These are phyloP conservation scores for Molossus molossus DNA, from an alignment of 2,797 vertebrate species.

Conservation along the genomic window DNA sequence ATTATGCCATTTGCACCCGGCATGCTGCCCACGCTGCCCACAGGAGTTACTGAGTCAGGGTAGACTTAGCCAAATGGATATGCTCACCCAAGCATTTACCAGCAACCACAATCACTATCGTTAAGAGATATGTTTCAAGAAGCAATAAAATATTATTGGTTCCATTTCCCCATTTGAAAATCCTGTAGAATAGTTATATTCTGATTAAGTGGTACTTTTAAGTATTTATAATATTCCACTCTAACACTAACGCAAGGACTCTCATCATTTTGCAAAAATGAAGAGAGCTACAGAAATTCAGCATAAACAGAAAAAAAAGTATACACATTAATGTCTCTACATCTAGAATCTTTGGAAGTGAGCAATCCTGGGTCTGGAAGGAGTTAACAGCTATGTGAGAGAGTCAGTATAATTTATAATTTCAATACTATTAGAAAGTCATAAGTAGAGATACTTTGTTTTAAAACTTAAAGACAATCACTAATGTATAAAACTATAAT, in stretches of 20 bases:
- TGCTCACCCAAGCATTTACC: background rate
- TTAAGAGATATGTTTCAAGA: background rate
- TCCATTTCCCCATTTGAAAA: conserved; percentile 38
- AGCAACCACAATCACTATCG: background rate
- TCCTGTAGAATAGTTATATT: conserved; percentile 12
- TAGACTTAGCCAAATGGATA: background rate
- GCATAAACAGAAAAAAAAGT: background rate
- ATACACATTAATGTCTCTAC: background rate
- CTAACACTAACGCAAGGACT: background rate
- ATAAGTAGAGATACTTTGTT: conserved; percentile 9
- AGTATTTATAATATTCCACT: background rate
- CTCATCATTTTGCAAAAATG: background rate
- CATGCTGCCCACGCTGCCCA: background rate
- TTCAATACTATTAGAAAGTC: conserved; percentile 50
- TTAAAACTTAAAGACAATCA: conserved; percentile 34
- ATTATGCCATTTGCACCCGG: background rate
- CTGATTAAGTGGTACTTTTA: conserved; percentile 14
- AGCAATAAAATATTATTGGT: background rate
- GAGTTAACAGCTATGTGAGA: background rate
- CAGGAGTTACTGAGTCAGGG: conserved; percentile 14
- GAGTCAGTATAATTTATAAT: background rate
- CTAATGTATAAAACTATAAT: background rate
- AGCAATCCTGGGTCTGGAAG: background rate
- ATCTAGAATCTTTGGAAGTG: background rate
- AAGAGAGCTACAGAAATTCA: background rate